These are phyloP conservation scores for Acanthoscelides obtectus DNA, from an alignment of 2,888 invertebrate species.

Conservation along the genomic window DNA sequence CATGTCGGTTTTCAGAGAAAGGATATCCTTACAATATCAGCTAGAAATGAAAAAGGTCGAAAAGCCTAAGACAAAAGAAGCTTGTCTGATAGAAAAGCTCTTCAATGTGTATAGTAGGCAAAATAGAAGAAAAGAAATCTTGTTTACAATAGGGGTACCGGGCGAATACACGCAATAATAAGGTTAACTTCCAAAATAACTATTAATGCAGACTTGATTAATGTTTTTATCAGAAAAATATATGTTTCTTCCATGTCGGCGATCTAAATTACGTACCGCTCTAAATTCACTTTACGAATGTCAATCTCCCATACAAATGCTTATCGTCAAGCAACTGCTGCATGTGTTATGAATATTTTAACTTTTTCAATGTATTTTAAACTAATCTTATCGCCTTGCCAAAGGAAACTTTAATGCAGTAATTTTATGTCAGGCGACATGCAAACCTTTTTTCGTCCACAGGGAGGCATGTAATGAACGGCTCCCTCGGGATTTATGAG, in stretches of 20 bases:
- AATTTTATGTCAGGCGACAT: background rate
- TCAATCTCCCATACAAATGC: conserved; percentile 5
- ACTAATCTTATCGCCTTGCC: background rate
- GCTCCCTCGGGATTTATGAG: background rate
- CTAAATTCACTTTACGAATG: conserved; percentile 7
- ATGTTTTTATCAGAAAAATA: background rate
- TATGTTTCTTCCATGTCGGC: background rate
- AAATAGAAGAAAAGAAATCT: too few species aligned
- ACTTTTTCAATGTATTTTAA: background rate
- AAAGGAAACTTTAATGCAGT: background rate
- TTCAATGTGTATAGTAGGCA: too few species aligned
- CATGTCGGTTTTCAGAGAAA: too few species aligned
- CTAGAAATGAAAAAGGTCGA: too few species aligned
- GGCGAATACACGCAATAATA: too few species aligned
- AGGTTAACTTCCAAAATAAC: too few species aligned
- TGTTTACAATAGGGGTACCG: too few species aligned
- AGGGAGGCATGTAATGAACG: background rate
- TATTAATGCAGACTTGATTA: too few species aligned
- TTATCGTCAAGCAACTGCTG: background rate
- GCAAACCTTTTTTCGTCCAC: background rate
- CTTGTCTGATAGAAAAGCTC: too few species aligned
- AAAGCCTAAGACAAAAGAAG: too few species aligned
- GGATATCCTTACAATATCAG: too few species aligned
- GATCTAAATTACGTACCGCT: background rate
- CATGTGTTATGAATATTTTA: background rate